Base-by-base conservation (phyloP, 2,888 invertebrate genomes). In the Orthonevra nobilis region DNA sequence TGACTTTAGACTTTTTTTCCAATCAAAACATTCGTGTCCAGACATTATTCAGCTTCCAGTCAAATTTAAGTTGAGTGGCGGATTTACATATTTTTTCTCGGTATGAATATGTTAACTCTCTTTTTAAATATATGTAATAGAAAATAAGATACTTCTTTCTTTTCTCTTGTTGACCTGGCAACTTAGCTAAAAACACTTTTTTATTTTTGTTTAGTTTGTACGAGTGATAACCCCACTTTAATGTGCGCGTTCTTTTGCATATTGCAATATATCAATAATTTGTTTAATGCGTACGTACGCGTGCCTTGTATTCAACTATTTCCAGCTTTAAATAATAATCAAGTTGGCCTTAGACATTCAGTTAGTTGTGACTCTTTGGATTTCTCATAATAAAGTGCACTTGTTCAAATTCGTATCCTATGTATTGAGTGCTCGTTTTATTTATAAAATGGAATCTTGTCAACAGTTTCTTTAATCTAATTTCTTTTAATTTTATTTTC, bases 221-320 rank as follows among this genome's bases (percentile, higher is more conserved):
- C 48, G 9, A 23, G 6, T 36, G 73, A 73, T 73, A 73, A 66
- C 14, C 14, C 2, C 26, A 17, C 36, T 56, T 48, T 42, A 64
- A 56, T 40, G 72, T 60, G 30, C 60, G 30, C 30, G 30, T 23
- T 50, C 7, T 42, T n/a, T 10, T 60, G 15, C 19, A 10, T 23
- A 36, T 42, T 38, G 7, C 28, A 34, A 42, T 42, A 54, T n/a
- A 3, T 34, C 34, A 36, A 36, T 54, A 44, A 40, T 56, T n/a
- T 32, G 7, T 17, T 34, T 68, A 56, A 40, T 42, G 42, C 48
- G 54, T 54, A 48, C n/a, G 26, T 32, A 56, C 69, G 61, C 48
- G 54, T 75, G 69, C 34, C 48, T 32, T 30, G n/a, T 7, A 19
- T 17, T 56, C 36, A 15, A 40, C 56, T 72, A 26, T 40, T 54